Base-by-base conservation (phyloP, 2,888 invertebrate genomes). In the Catotricha subobsoleta region DNA sequence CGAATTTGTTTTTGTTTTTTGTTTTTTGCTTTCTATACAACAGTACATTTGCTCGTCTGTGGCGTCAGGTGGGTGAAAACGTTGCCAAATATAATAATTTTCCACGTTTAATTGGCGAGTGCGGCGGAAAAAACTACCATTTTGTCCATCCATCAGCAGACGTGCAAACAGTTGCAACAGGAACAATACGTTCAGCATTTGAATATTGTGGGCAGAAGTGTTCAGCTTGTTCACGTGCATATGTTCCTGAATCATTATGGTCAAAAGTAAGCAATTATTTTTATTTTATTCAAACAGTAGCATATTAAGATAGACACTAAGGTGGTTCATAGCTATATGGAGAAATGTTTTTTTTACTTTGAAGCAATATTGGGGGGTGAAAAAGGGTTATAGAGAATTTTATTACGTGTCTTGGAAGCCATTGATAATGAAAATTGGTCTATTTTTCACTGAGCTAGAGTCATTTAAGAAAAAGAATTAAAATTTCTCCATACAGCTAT, bases 71-170 rank as follows among this genome's bases (percentile, higher is more conserved):
- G 23, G 94, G 87, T 15, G 67, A 82, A 47, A 95, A 95, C 57
- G 71, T 98, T 33, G 69, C 73, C 49, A 72, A 62, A 2, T 98
- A 94, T 60, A 69, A 64, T 33, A 88, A 87, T 56, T 98, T 91
- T 60, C 98, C 98, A 0, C 74, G 94, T 48, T 65, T 99, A 41
- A 81, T 95, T 52, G 82, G 87, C 45, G 98, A 98, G 66, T 97
- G 95, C 62, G 98, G 98, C 40, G 98, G 98, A 21, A 99, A 99
- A 64, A 99, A 98, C 66, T 98, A 84, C 62, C 98, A 99, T 60
- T 92, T 98, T 54, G 69, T 98, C 21, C 98, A 99, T 64, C 76
- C 83, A 0, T 74, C 86, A 10, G 97, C 95, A 10, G 82, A 97
- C 60, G 67, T 79, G 1, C 68, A 76, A 18, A 71, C 80, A 8